Base-by-base conservation (phyloP, 2,888 invertebrate genomes). In the Pristionchus entomophagus region DNA sequence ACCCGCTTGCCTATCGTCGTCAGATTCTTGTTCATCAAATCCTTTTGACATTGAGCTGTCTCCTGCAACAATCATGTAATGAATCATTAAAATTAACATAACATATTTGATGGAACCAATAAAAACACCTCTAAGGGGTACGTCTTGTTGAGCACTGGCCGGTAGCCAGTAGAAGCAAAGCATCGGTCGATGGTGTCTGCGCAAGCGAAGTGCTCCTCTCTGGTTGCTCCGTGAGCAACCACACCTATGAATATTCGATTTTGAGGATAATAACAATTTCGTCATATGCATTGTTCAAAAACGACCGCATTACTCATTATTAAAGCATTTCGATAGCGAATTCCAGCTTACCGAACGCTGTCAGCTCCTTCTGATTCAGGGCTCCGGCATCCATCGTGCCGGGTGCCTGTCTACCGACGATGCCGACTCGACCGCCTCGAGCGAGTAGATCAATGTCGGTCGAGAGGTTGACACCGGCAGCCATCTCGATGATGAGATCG, bases 401-500 rank as follows among this genome's bases (percentile, higher is more conserved):
- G n/a, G 91, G 88, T 2, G 94, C 94, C 49, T 94, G 91, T 87
- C 93, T 94, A 17, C 95, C 95, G 86, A 95, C 94, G 35, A 95
- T 88, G 0, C 88, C 89, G 29, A 92, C 87, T 73, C 87, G 87
- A 5, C 92, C 92, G 65, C 86, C 87, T 0, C 10, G 29, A 2
- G 88, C 87, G 84, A 95, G 90, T 26, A 95, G 89, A 45, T 93
- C 92, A 51, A 95, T 90, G 90, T 95, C 95, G 14, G 92, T 93
- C 41, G 94, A 94, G 73, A 95, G 93, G 89, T 95, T 95, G 1
- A 94, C 94, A 91, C 95, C 95, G 12, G 95, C 95, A 86, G 95
- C 92, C 94, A 95, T 95, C 92, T 95, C 95, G 45, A 95, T 91
- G 41, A 95, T 95, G 19, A 95, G 92, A 89, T 95, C 94, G 86